Percentiles rank a stretch among this genome's conserved stretches.
phyloP scores from a whole-genome alignment of 2,888 invertebrate genomes.

The Drosophila affinis region DNA sequence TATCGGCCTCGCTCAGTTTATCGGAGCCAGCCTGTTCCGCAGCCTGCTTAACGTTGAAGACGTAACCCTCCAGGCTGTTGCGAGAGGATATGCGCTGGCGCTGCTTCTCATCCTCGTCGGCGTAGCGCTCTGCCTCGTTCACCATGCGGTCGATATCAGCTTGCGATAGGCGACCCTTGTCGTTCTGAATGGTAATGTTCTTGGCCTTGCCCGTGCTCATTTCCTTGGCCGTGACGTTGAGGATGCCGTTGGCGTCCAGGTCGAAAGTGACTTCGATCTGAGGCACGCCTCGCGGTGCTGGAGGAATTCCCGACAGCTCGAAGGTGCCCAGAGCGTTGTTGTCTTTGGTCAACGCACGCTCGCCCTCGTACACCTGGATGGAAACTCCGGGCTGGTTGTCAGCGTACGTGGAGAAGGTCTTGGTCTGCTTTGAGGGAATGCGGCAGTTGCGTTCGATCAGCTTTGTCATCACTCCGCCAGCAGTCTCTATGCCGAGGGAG shows the following conservation, averaged over 20 bases:
- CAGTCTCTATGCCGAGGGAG: constrained; percentile 90
- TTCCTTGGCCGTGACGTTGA: constrained; percentile 92
- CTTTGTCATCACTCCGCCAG: constrained; percentile 92
- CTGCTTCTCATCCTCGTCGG: constrained; percentile 89
- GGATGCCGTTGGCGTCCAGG: constrained; percentile 96
- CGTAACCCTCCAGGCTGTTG: constrained; percentile 89
- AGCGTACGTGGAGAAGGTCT: constrained; percentile 91
- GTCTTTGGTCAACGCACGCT: constrained; percentile 95
- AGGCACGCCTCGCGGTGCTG: constrained; percentile 93
- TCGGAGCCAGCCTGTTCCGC: constrained; percentile 86
- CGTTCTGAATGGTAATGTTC: constrained; percentile 92
- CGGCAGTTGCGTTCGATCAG: constrained; percentile 89
- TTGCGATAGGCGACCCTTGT: constrained; percentile 91
- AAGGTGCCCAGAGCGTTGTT: constrained; percentile 97
- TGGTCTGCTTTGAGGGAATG: constrained; percentile 89
- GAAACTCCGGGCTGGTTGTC: constrained; percentile 92
- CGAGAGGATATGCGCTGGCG: constrained; percentile 88
- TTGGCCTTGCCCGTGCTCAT: constrained; percentile 88
- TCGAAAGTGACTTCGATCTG: constrained; percentile 93
- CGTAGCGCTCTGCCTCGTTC: constrained; percentile 89
- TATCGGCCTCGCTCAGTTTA: constrained; percentile 87
- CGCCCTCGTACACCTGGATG: constrained; percentile 90
- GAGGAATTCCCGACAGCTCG: constrained; percentile 95
- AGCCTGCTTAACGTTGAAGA: constrained; percentile 89
- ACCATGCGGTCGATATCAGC: constrained; percentile 92